Conservation (phyloP, 2,797 vertebrate species). For the Orientallactaga sibirica region DNA sequence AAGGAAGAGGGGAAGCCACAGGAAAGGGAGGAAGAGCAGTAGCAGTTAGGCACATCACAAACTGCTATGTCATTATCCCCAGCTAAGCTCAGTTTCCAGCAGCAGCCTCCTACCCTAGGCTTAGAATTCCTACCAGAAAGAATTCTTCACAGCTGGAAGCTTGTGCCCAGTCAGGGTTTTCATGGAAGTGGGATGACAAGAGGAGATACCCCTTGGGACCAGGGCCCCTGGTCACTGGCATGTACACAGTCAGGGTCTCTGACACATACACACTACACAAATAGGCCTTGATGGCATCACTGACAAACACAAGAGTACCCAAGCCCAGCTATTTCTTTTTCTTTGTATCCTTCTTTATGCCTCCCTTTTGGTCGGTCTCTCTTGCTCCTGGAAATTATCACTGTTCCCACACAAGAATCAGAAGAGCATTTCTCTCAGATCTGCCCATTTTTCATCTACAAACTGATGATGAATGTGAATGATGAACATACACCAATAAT, state of each 20-base stretch:
- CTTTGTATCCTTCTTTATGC: not conserved
- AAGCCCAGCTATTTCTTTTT: constrained; percentile 24
- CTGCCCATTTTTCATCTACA: constrained; percentile 26
- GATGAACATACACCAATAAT: not conserved
- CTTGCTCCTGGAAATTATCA: constrained; percentile 15
- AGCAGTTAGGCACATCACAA: constrained; percentile 14
- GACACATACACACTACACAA: not conserved
- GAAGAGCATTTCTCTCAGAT: constrained; percentile 50
- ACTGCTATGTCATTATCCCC: constrained; percentile 55
- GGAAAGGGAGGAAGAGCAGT: not conserved
- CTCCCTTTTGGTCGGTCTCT: not conserved
- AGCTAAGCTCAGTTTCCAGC: constrained; percentile 38
- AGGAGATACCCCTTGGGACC: not conserved
- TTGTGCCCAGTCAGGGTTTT: constrained; percentile 34
- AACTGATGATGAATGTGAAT: not conserved
- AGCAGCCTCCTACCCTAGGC: not conserved
- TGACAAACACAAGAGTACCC: not conserved
- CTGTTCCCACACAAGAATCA: not conserved
- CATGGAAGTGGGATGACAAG: not conserved
- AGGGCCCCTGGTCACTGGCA: not conserved
- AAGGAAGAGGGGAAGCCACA: not conserved
- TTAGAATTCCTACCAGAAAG: constrained; percentile 36
- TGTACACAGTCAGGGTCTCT: constrained; percentile 19
- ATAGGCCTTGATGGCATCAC: not conserved
- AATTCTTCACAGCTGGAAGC: constrained; percentile 36